Evolutionary conservation across 2,888 invertebrate genomes (phyloP).

Genomic region (Melinaea menophilus): DNA sequence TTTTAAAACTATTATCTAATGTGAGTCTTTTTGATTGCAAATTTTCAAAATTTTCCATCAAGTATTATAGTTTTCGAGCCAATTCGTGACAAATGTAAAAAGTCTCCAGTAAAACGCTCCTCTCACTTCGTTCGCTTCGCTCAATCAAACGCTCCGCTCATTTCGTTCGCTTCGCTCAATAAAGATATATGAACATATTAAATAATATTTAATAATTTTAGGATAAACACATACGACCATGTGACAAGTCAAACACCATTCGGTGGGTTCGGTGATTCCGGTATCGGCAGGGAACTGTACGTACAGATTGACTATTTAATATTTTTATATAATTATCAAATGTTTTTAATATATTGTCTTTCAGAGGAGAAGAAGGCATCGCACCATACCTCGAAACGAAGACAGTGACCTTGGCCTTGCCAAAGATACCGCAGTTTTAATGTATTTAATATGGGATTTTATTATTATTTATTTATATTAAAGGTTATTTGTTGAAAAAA

Average conservation of each 20-base stretch:
- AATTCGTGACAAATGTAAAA: too few species aligned
- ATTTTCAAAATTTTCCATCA: too few species aligned
- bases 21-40: too few species aligned
- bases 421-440: conserved; percentile 62
- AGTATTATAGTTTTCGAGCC: too few species aligned
- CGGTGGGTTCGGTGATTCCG: conserved; percentile 92
- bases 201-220: conserved; percentile 44
- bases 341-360: conserved; percentile 38
- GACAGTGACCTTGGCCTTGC: conserved; percentile 83
- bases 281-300: conserved; percentile 88
- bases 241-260: conserved; percentile 88
- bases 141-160: too few species aligned
- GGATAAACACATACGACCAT: conserved; percentile 86
- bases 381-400: conserved; percentile 88
- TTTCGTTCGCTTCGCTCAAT: too few species aligned
- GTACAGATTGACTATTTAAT: conserved; percentile 36
- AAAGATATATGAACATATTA: too few species aligned
- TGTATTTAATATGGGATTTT: neutral
- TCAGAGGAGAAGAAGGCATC: conserved; percentile 86
- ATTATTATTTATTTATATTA: too few species aligned
- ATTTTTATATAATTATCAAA: neutral
- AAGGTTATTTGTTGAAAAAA: too few species aligned
- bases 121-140: too few species aligned
- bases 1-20: too few species aligned
- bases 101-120: too few species aligned